Conservation (phyloP, 2,888 invertebrate species). For the Diaphora mendica region DNA sequence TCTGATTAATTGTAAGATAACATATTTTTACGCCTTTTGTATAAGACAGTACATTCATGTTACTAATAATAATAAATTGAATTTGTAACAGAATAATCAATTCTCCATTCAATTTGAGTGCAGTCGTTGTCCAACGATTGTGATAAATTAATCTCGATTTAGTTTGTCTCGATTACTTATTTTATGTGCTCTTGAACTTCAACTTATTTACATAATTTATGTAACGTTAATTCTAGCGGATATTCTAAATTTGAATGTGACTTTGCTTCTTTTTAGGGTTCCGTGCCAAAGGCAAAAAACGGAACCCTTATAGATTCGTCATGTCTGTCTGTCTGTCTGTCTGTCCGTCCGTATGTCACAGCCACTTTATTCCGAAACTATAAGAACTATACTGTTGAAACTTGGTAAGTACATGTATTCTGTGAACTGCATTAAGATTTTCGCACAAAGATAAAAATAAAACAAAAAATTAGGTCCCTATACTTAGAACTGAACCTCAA, state of each 20-base stretch:
- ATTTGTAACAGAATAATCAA: conserved; percentile 38
- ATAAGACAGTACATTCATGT: conserved; percentile 18
- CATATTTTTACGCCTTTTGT: conserved; percentile 5
- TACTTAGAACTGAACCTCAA: too few relatives aligned
- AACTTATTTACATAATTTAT: conserved; percentile 13
- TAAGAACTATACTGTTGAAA: too few relatives aligned
- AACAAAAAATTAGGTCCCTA: too few relatives aligned
- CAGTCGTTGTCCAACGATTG: conserved; percentile 29
- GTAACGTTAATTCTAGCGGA: not conserved
- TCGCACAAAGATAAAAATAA: too few relatives aligned
- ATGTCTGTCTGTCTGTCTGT: too few relatives aligned
- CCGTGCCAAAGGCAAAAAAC: too few relatives aligned
- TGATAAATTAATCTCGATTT: conserved; percentile 43
- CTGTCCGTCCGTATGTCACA: too few relatives aligned
- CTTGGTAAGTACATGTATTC: too few relatives aligned
- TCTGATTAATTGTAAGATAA: not conserved
- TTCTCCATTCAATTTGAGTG: conserved; percentile 26
- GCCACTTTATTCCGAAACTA: too few relatives aligned
- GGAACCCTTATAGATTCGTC: too few relatives aligned
- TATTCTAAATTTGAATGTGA: not conserved
- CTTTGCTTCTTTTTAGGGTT: not conserved
- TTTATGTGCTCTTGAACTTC: conserved; percentile 55
- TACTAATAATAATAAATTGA: conserved; percentile 17
- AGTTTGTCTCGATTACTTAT: conserved; percentile 35
- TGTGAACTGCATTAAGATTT: too few relatives aligned